phyloP scores from a whole-genome alignment of 2,113 vertebrate genomes.

The Ophthalmotilapia sp. region DNA sequence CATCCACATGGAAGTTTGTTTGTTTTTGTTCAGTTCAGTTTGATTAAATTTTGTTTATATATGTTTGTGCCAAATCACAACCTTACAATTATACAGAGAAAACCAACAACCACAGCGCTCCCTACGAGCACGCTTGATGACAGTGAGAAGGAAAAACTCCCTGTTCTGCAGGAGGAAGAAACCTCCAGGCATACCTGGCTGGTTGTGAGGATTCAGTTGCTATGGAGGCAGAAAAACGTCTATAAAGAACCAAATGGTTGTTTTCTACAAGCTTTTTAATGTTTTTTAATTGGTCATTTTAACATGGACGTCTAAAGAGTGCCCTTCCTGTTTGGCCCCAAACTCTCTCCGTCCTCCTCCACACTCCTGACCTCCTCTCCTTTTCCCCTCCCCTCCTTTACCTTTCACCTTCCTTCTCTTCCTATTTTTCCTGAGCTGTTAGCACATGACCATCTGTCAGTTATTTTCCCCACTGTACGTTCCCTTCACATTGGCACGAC shows the following conservation, averaged over 20 bases:
- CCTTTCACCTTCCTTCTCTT: not conserved
- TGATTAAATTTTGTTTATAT: not conserved
- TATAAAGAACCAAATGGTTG: not conserved
- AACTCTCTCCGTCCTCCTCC: not conserved
- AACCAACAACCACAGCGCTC: not conserved
- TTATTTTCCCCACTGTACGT: not conserved
- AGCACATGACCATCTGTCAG: not conserved
- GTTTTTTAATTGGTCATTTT: not conserved
- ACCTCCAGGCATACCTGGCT: not conserved
- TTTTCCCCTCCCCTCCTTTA: not conserved
- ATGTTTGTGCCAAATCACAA: not conserved
- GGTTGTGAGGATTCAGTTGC: not conserved
- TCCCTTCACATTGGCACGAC: not conserved
- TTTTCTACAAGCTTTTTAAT: not conserved
- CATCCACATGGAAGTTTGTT: rapidly evolving
- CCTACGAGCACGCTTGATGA: not conserved
- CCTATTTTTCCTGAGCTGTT: not conserved
- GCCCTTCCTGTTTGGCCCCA: not conserved
- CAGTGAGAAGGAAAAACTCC: not conserved
- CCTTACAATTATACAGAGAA: not conserved
- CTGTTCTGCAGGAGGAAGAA: not conserved
- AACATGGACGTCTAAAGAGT: not conserved
- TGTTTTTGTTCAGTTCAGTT: not conserved
- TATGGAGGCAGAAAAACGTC: not conserved
- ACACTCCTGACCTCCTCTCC: not conserved